These are phyloP conservation scores for Ptyas mucosa DNA, from an alignment of 2,113 vertebrate genomes.

Conservation along the genomic window DNA sequence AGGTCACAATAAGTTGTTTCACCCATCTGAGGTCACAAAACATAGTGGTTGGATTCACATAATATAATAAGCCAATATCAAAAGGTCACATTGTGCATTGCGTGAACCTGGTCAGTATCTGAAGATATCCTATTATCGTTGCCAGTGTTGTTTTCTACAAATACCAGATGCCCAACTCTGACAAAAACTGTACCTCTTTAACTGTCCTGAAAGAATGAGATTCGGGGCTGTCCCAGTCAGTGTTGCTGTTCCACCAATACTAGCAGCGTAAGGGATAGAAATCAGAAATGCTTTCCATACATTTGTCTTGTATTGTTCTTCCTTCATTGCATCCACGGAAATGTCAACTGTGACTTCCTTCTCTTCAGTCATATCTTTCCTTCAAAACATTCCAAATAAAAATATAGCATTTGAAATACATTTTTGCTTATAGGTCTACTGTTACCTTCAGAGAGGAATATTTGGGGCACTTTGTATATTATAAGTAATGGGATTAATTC, in stretches of 20 bases:
- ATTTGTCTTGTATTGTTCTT: slow-evolving; percentile 80
- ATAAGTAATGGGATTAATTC: background rate
- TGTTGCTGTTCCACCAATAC: slow-evolving; percentile 92
- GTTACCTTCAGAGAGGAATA: slow-evolving; percentile 25
- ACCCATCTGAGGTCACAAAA: background rate
- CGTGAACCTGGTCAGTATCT: background rate
- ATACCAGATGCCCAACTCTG: background rate
- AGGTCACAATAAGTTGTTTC: background rate
- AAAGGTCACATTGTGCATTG: background rate
- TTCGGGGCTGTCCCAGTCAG: slow-evolving; percentile 93
- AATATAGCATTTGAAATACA: slow-evolving; percentile 21
- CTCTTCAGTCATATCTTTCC: slow-evolving; percentile 70
- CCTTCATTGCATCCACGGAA: slow-evolving; percentile 70
- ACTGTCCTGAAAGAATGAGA: slow-evolving; percentile 92
- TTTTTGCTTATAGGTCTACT: background rate
- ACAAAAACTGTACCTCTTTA: slow-evolving; percentile 78
- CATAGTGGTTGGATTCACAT: background rate
- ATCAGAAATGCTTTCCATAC: slow-evolving; percentile 98
- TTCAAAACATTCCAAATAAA: slow-evolving; percentile 68
- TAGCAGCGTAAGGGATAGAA: slow-evolving; percentile 92
- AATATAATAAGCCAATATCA: background rate
- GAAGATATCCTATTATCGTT: no score
- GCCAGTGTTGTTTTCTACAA: background rate
- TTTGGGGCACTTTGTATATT: background rate
- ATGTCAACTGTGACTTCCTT: slow-evolving; percentile 61